Evolutionary conservation across 1,140 invertebrate genomes (phyloP), one percentile per base, ranked within the genome.

Genomic region (Lordiphosa collinella): DNA sequence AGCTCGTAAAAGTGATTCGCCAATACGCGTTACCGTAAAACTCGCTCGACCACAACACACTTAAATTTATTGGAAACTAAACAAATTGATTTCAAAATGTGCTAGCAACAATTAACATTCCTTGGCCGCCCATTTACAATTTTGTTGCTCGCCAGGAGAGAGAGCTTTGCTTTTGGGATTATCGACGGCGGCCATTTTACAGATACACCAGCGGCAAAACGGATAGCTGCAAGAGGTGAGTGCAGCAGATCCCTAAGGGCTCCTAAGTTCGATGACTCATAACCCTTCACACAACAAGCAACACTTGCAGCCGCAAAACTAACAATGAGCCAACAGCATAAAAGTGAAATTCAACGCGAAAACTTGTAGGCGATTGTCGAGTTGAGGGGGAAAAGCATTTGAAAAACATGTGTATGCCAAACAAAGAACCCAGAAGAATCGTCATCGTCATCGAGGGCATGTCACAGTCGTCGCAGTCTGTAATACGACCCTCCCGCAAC

Each of bases 151-250:
- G 44, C 34, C 25, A 40, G 31, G 18, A 44, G 14, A 43, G 47
- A 43, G 25, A 46, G 37, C 32, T 46, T 50, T 57, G 59, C 12
- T 41, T 63, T 70, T 63, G 40, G 66, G 71, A 86, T 76, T 82
- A 67, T 58, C 59, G 36, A 65, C 68, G 72, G 60, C 69, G 64
- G 69, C 65, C 73, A 60, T 78, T 85, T 56, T 67, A 59, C 58
- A 41, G 61, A 57, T 49, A 12, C 63, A 62, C 61, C 79, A 74
- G 79, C 82, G 82, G 75, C 82, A 86, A 76, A 86, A 80, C 82
- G 82, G 82, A 86, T 86, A 82, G 76, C 76, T 86, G 69, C 70
- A 62, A 53, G 58, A 86, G 82, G 82, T 86, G 57, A 79, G 78
- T 79, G 36, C 31, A 11, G n/a, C 13, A 12, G 47, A 44, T 31